These are phyloP conservation scores for Holacanthella duospinosa DNA, from an alignment of 2,888 invertebrate species.

Conservation along the genomic window DNA sequence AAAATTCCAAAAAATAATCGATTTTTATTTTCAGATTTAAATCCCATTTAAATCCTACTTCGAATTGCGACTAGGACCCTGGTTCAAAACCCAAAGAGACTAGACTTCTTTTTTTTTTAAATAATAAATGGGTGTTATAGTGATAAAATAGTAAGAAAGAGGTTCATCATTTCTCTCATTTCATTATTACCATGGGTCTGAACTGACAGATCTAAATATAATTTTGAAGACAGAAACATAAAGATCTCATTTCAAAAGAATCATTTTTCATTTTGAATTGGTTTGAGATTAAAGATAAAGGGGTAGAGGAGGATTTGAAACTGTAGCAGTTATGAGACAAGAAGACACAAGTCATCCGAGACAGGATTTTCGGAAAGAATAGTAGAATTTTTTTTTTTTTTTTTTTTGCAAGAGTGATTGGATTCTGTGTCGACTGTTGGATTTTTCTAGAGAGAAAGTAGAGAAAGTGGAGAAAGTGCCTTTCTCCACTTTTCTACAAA, in stretches of 20 bases:
- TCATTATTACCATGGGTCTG: background rate
- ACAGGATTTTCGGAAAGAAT: background rate
- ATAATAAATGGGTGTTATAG: no score
- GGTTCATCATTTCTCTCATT: no score
- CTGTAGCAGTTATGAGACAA: background rate
- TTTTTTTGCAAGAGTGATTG: background rate
- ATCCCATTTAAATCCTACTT: no score
- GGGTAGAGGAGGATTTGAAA: background rate
- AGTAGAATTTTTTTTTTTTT: no score
- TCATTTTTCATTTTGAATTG: background rate
- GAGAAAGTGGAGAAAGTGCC: background rate
- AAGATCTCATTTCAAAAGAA: background rate
- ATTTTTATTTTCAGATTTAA: no score
- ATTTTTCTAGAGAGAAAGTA: background rate
- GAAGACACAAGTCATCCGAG: background rate
- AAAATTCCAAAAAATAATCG: no score
- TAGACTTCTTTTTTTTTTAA: no score
- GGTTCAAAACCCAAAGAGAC: no score
- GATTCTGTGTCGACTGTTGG: background rate
- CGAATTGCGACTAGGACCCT: no score
- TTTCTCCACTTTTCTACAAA: background rate
- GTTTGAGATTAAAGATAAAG: background rate
- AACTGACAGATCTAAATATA: background rate
- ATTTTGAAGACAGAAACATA: background rate
- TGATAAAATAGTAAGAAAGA: no score